phyloP scores from a whole-genome alignment of 2,888 invertebrate species.

The Oligia fasciuncula region DNA sequence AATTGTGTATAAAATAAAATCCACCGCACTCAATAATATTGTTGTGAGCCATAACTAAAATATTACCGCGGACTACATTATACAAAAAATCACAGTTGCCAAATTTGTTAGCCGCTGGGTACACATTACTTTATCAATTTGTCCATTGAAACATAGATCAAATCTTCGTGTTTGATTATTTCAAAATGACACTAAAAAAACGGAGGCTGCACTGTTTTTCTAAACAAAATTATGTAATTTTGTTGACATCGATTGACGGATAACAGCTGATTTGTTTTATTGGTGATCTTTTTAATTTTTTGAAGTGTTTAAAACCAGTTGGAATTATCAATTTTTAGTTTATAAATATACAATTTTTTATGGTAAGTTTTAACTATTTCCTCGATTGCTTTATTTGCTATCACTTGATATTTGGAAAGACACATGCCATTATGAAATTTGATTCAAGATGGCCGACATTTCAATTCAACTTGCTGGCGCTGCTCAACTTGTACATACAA shows the following conservation, averaged over 20 bases:
- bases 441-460: slow-evolving; percentile 86
- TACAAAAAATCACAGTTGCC: slow-evolving; percentile 81
- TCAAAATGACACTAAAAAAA: slow-evolving; percentile 85
- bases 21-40: slow-evolving; percentile 92
- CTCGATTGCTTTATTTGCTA: slow-evolving; percentile 69
- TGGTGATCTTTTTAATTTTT: slow-evolving; percentile 84
- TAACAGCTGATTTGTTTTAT: slow-evolving; percentile 90
- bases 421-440: slow-evolving; percentile 82
- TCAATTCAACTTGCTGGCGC: slow-evolving; percentile 37
- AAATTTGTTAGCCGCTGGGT: slow-evolving; percentile 75
- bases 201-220: slow-evolving; percentile 88
- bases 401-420: slow-evolving; percentile 84
- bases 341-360: slow-evolving; percentile 75
- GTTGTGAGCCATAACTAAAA: slow-evolving; percentile 86
- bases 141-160: slow-evolving; percentile 79
- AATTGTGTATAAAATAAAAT: slow-evolving; percentile 95
- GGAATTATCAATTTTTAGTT: slow-evolving; percentile 61
- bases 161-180: slow-evolving; percentile 84
- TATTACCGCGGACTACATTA: slow-evolving; percentile 84
- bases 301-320: slow-evolving; percentile 64
- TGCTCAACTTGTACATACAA: slow-evolving; percentile 53
- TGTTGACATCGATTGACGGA: slow-evolving; percentile 91
- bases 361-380: slow-evolving; percentile 69
- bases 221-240: slow-evolving; percentile 91
- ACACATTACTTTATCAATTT: slow-evolving; percentile 84